A percentile compares a stretch with the other conserved stretches of the same genome.
Conservation (phyloP, 2,113 vertebrate genomes). For the Telmatochromis sp. region DNA sequence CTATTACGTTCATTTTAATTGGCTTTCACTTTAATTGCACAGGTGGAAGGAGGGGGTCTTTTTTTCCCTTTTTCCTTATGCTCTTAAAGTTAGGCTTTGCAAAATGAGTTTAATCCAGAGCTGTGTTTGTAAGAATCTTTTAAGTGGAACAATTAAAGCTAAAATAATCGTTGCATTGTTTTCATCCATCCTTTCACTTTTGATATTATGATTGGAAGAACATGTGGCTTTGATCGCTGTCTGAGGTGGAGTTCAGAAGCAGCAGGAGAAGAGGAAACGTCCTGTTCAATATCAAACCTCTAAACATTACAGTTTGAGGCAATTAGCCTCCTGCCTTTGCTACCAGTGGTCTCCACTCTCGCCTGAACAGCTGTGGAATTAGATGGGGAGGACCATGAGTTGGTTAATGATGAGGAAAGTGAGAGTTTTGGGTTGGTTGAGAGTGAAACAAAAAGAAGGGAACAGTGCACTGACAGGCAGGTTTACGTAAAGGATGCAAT, state of each 20-base stretch:
- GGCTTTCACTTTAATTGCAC: conserved; percentile 80
- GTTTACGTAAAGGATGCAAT: background rate
- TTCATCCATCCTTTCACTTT: background rate
- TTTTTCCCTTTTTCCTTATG: conserved; percentile 26
- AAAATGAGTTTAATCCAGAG: conserved; percentile 14
- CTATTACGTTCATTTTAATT: conserved; percentile 86
- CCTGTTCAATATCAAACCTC: conserved; percentile 23
- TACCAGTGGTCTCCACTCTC: conserved; percentile 16
- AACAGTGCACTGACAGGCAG: background rate
- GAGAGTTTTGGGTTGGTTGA: background rate
- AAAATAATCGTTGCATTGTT: background rate
- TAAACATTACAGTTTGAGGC: conserved; percentile 38
- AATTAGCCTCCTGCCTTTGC: conserved; percentile 54
- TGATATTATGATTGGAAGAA: background rate
- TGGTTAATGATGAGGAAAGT: conserved; percentile 48
- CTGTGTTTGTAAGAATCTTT: background rate
- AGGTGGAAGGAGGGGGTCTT: conserved; percentile 67
- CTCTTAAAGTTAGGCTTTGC: conserved; percentile 39
- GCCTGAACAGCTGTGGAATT: conserved; percentile 50
- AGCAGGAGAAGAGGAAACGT: background rate
- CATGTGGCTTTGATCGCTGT: background rate
- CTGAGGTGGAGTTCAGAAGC: background rate
- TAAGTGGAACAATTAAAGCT: background rate
- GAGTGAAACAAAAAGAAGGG: background rate
- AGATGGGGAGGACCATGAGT: conserved; percentile 25